phyloP scores from a whole-genome alignment of 2,113 vertebrate species.

The Cacatua alba region DNA sequence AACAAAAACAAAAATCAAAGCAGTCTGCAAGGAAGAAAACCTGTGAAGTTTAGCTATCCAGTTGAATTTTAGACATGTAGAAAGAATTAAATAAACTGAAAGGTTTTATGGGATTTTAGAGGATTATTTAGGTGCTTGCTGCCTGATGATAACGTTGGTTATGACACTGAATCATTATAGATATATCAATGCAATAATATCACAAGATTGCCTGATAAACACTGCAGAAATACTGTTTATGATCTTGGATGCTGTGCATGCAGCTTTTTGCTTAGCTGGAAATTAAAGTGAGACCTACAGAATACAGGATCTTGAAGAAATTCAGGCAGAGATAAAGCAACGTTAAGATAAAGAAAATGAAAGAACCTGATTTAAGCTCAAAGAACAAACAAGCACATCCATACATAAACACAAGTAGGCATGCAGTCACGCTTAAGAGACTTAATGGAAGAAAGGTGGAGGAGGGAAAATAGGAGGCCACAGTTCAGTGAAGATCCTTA shows the following conservation, averaged over 20 bases:
- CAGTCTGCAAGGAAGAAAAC: neutral
- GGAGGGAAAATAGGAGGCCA: constrained; percentile 46
- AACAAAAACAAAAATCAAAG: neutral
- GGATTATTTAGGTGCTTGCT: constrained; percentile 47
- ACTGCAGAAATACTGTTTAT: constrained; percentile 19
- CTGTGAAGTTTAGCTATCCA: neutral
- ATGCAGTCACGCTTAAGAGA: neutral
- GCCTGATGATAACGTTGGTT: constrained; percentile 39
- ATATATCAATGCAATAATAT: constrained; percentile 47
- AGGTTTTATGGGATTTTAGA: constrained; percentile 24
- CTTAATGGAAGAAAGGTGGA: constrained; percentile 19
- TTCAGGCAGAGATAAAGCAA: constrained; percentile 22
- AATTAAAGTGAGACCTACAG: constrained; percentile 24
- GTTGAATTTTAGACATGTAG: neutral
- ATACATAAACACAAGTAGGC: neutral
- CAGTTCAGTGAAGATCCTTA: constrained; percentile 57
- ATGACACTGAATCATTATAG: constrained; percentile 43
- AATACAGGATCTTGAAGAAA: neutral
- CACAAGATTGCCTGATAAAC: constrained; percentile 45
- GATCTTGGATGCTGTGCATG: constrained; percentile 28
- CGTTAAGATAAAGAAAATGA: neutral
- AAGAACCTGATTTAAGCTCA: constrained; percentile 6
- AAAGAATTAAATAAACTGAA: constrained; percentile 43
- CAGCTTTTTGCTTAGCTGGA: constrained; percentile 19
- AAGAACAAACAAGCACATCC: constrained; percentile 18